Base-by-base conservation (phyloP, 2,797 vertebrate genomes). In the Leptatherina wallacei region DNA sequence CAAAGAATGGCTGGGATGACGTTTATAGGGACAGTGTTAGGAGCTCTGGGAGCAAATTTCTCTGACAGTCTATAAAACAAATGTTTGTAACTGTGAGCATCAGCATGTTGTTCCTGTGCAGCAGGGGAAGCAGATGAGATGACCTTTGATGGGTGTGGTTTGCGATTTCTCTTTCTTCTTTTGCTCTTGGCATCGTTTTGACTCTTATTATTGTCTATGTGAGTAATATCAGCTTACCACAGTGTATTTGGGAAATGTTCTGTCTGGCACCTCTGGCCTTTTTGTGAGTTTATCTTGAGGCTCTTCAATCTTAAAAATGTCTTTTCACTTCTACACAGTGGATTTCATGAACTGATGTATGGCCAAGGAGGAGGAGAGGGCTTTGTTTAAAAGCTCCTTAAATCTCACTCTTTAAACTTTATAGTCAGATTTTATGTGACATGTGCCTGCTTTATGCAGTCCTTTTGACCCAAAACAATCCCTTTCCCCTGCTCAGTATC, bases 301-400 rank as follows among this genome's bases (percentile, higher is more conserved):
- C 64, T 72, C 44, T 65, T 75, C n/a, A 74, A 29, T 67, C 66
- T 61, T 35, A 52, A 74, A 71, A 74, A 73, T 35, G 66, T 64
- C 71, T 56, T 52, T 1, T 32, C 24, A 13, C 62, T 20, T 57
- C 13, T 8, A 2, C 68, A 35, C 58, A 61, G 62, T 75, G 52
- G 61, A 68, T 80, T 80, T 82, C 69, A 49, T 44, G 61, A 56
- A n/a, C 69, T 59, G 71, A 65, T 47, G 14, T 71, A 59, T 47
- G 2, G 24, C 72, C 58, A 35, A 65, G 14, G 51, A 55, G 49
- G 67, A 75, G 69, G 67, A 60, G 42, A 7, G 58, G 47, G 65
- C 38, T 84, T 79, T 77, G 80, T 81, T 69, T 79, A 71, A 85
- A 81, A 69, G 69, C 59, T 75, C 52, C 62, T 69, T 75, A 65